Base-by-base conservation (phyloP, 2,888 invertebrate genomes). In the Baccha elongata region DNA sequence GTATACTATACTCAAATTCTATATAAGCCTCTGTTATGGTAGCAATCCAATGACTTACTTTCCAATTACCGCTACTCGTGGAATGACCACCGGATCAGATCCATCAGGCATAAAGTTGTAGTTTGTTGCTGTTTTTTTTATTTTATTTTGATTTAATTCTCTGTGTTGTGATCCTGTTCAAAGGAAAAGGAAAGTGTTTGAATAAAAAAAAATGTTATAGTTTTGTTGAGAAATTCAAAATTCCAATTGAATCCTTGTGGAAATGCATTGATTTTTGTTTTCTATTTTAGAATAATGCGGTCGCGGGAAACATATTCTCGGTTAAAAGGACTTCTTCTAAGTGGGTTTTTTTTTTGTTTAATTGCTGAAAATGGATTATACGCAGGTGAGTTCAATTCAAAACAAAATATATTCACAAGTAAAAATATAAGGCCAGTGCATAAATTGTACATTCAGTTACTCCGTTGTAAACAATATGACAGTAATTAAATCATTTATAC, bases 11-110 rank as follows among this genome's bases (percentile, higher is more conserved):
- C 42, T 80, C 32, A 64, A 67, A 71, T 53, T 81, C 81, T 81
- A 81, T 81, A 76, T 81, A 81, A 81, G 81, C 76, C 65, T 60
- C 58, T 65, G 81, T 53, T 72, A 68, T 60, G 58, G 37, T 76
- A 19, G 29, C 65, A 75, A 71, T 72, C 46, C 68, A 68, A 60
- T 48, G 83, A 83, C 78, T 83, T 73, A 78, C 78, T 83, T 67
- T 46, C 46, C 67, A 78, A 68, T 72, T 72, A 71, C 62, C 55
- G 65, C 64, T 67, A 58, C 78, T 83, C 62, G 78, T 73, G 78
- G 78, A 72, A 78, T 73, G 83, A 68, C 78, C 72, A 83, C 53
- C 78, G 62, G 55, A 67, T 68, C 67, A 58, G 64, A 62, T 44
- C 29, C n/a, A n/a, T n/a, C n/a, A 64, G 58, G 48, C 15, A n/a